Evolutionary conservation across 2,888 invertebrate genomes (phyloP).

Genomic region (Margaritifera margaritifera): DNA sequence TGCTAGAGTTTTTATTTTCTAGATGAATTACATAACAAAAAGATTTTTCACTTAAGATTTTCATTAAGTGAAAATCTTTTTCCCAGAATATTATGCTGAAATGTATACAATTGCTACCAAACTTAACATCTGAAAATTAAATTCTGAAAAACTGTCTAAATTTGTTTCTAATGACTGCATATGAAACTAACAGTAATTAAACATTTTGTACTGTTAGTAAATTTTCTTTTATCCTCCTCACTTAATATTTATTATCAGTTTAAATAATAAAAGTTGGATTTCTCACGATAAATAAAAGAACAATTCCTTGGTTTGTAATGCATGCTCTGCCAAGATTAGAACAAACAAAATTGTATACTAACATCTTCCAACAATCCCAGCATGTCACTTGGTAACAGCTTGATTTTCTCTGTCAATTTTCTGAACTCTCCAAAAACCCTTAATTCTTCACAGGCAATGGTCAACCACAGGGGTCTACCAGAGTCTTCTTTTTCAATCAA

Average conservation of each 20-base stretch:
- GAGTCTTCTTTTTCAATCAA: slow-evolving; percentile 37
- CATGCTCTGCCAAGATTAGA: neutral
- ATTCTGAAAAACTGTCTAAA: too few relatives aligned
- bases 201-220: too few relatives aligned
- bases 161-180: too few relatives aligned
- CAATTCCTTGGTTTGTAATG: neutral
- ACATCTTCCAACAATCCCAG: slow-evolving; percentile 41
- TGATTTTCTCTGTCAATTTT: slow-evolving; percentile 48
- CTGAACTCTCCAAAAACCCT: slow-evolving; percentile 57
- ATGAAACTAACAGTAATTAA: too few relatives aligned
- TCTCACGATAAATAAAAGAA: neutral
- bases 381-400: slow-evolving; percentile 39
- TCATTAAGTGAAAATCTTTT: too few relatives aligned
- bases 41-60: too few relatives aligned
- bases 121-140: too few relatives aligned
- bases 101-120: too few relatives aligned
- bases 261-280: neutral
- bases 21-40: too few relatives aligned
- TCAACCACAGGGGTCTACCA: slow-evolving; percentile 53
- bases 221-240: too few relatives aligned
- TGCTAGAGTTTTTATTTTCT: too few relatives aligned
- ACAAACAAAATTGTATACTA: neutral
- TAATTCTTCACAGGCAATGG: slow-evolving; percentile 57
- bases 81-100: too few relatives aligned
- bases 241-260: neutral